Evolutionary conservation across 2,888 invertebrate species (phyloP).

Genomic region (Mythimna albipuncta): DNA sequence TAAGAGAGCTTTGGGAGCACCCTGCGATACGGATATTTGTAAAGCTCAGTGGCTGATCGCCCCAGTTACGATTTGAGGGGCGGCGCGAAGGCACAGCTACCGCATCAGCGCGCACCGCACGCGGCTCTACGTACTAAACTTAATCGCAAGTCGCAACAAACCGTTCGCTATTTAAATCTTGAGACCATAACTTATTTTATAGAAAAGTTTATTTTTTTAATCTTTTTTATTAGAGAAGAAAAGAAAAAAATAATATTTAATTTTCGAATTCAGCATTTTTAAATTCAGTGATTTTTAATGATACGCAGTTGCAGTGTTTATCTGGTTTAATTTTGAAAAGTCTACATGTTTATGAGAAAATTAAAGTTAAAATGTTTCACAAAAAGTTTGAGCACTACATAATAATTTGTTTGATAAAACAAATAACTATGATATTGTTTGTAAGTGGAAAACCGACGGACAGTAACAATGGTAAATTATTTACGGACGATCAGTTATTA

Average conservation of each 20-base stretch:
- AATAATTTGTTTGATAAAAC: constrained; percentile 51
- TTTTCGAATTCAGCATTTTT: constrained; percentile 1
- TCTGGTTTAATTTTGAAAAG: background rate
- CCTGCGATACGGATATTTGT: constrained; percentile 56
- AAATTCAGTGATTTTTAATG: background rate
- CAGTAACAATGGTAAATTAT: constrained; percentile 23
- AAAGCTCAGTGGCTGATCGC: constrained; percentile 58
- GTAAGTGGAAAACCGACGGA: constrained; percentile 51
- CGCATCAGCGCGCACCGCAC: constrained; percentile 47
- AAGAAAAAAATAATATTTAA: background rate
- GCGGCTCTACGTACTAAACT: constrained; percentile 32
- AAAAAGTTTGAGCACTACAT: constrained; percentile 49
- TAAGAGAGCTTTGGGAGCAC: constrained; percentile 53
- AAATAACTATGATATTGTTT: constrained; percentile 43
- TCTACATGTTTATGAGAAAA: constrained; percentile 34
- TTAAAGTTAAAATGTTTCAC: constrained; percentile 58
- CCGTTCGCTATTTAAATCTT: constrained; percentile 42
- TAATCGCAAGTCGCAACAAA: constrained; percentile 29
- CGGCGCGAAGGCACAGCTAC: constrained; percentile 58
- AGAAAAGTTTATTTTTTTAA: constrained; percentile 1
- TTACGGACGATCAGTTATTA: constrained; percentile 46
- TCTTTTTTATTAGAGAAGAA: background rate
- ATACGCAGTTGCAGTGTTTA: background rate
- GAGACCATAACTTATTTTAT: constrained; percentile 11
- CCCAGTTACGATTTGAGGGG: constrained; percentile 63